Percentiles rank a stretch among this genome's conserved stretches.
These are phyloP conservation scores for Digitonthophagus gazella DNA, from an alignment of 2,888 invertebrate genomes.

Conservation along the genomic window DNA sequence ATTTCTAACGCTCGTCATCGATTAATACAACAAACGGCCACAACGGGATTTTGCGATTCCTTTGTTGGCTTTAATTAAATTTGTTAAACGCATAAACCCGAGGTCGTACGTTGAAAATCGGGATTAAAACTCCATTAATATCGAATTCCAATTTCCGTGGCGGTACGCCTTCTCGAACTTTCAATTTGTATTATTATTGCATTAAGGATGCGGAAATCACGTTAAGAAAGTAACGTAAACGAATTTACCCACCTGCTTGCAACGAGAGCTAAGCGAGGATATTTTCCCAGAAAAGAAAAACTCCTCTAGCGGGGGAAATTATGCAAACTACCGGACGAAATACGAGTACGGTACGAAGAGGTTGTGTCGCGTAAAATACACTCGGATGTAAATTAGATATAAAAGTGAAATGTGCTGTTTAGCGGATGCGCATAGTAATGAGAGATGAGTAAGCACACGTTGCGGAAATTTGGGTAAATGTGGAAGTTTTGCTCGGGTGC, in stretches of 20 bases:
- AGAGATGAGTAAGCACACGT: no score
- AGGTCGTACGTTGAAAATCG: background rate
- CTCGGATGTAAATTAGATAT: background rate
- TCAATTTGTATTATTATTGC: no score
- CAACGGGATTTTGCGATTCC: background rate
- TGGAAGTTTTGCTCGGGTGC: background rate
- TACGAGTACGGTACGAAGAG: background rate
- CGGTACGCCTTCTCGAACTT: background rate
- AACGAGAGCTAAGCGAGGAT: no score
- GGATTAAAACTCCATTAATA: background rate
- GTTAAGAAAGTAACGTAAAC: no score
- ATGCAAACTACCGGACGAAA: no score
- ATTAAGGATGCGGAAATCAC: no score
- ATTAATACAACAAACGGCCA: background rate
- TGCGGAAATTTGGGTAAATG: background rate
- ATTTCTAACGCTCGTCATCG: background rate
- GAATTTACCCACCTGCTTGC: no score
- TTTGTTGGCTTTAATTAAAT: background rate
- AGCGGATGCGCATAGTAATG: background rate
- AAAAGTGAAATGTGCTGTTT: background rate
- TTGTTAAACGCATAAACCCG: background rate
- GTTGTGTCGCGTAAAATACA: background rate
- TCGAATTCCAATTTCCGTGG: background rate
- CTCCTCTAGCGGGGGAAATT: no score
- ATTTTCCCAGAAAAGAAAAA: no score